Evolutionary conservation across 35 echinoderm and acorn worm genomes (phyloP).

Genomic region (Ophiothrix spiculata): DNA sequence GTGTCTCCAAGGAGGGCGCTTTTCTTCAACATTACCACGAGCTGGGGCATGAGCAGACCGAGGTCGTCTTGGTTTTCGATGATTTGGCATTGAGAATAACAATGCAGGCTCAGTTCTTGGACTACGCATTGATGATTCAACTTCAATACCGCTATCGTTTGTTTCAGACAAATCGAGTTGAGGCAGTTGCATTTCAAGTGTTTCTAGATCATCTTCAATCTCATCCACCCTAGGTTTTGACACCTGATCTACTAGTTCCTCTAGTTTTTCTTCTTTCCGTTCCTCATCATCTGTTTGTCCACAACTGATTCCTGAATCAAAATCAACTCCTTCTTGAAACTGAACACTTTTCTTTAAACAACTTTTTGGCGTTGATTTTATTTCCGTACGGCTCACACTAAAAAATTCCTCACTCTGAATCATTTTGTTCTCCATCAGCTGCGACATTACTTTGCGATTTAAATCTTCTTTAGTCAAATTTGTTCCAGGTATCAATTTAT

Average conservation of each 20-base stretch:
- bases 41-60: neutral
- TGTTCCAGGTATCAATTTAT: slow-evolving; percentile 75
- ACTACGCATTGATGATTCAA: no score
- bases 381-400: neutral
- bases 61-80: slow-evolving; percentile 35
- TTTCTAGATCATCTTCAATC: slow-evolving; percentile 6
- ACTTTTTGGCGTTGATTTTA: neutral
- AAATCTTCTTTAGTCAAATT: slow-evolving; percentile 75
- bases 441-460: slow-evolving; percentile 75
- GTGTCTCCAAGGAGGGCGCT: slow-evolving; percentile 57
- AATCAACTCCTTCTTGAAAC: slow-evolving; percentile 31
- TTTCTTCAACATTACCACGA: neutral
- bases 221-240: slow-evolving; percentile 46
- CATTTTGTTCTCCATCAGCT: slow-evolving; percentile 87
- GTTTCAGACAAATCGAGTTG: neutral
- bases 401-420: slow-evolving; percentile 1
- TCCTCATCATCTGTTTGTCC: slow-evolving; percentile 36
- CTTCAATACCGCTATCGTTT: neutral
- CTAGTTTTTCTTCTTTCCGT: slow-evolving; percentile 25
- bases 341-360: slow-evolving; percentile 49
- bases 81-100: neutral
- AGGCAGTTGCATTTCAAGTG: neutral
- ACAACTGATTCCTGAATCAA: slow-evolving; percentile 52
- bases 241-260: slow-evolving; percentile 55
- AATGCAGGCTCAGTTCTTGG: neutral